Conservation (phyloP, 1,140 invertebrate genomes). For the Heliothis subflexa region DNA sequence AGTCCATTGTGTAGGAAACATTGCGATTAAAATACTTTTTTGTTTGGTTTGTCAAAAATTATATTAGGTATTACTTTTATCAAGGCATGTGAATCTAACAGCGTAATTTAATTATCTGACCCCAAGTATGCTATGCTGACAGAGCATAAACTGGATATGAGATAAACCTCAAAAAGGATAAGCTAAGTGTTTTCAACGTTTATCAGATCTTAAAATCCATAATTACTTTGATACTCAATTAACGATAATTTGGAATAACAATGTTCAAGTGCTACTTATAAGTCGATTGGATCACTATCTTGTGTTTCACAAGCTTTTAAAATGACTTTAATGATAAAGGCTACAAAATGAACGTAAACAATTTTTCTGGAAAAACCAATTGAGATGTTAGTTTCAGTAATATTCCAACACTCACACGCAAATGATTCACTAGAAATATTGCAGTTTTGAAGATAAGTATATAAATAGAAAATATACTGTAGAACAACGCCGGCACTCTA, state of each 20-base stretch:
- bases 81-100: neutral
- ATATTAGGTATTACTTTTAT: neutral
- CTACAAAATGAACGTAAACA: neutral
- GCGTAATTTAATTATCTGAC: conserved; percentile 11
- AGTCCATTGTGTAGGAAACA: too few species aligned
- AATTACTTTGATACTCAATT: conserved; percentile 3
- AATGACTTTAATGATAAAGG: neutral
- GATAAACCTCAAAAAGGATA: neutral
- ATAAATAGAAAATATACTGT: too few species aligned
- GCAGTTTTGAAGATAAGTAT: too few species aligned
- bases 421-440: conserved; percentile 7
- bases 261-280: neutral
- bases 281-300: conserved; percentile 8
- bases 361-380: neutral
- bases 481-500: too few species aligned
- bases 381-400: neutral
- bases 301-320: neutral
- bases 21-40: too few species aligned
- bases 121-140: conserved; percentile 6
- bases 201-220: neutral
- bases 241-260: conserved; percentile 21
- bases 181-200: conserved; percentile 9
- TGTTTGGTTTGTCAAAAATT: too few species aligned
- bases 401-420: neutral
- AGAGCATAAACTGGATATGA: neutral